Evolutionary conservation across 1,140 invertebrate genomes (phyloP).

Genomic region (Megalonaias nervosa): DNA sequence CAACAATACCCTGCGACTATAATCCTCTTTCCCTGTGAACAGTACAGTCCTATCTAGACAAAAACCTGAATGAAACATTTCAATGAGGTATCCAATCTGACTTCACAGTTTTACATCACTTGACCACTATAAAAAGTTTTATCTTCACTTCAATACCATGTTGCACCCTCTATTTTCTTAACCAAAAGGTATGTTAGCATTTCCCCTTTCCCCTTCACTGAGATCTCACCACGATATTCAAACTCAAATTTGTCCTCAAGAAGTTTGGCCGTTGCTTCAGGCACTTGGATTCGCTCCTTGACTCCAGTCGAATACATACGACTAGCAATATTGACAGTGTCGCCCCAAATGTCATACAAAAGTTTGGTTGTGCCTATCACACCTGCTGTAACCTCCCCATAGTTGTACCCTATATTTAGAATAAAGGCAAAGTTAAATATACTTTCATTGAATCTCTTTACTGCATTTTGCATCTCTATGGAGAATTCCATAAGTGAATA

Average conservation of each 20-base stretch:
- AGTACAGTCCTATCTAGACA: too few relatives aligned
- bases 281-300: slow-evolving; percentile 88
- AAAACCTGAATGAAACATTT: too few relatives aligned
- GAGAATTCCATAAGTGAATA: slow-evolving; percentile 92
- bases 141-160: slow-evolving; percentile 44
- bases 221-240: slow-evolving; percentile 67
- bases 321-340: slow-evolving; percentile 97
- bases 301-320: slow-evolving; percentile 90
- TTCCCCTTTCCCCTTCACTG: slow-evolving; percentile 71
- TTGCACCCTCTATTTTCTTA: slow-evolving; percentile 55
- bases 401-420: slow-evolving; percentile 80
- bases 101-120: too few relatives aligned
- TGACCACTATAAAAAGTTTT: too few relatives aligned
- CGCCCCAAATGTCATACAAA: slow-evolving; percentile 99
- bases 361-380: slow-evolving; percentile 97
- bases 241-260: slow-evolving; percentile 75
- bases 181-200: slow-evolving; percentile 79
- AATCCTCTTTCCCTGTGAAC: too few relatives aligned
- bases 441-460: slow-evolving; percentile 91
- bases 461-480: slow-evolving; percentile 84
- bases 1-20: too few relatives aligned
- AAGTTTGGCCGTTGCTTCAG: slow-evolving; percentile 67
- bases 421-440: slow-evolving; percentile 91
- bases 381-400: slow-evolving; percentile 93
- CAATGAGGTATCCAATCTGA: too few relatives aligned